Percentiles rank a stretch among this genome's conserved stretches.
phyloP scores from a whole-genome alignment of 1,140 invertebrate genomes.

The Eumeta japonica region DNA sequence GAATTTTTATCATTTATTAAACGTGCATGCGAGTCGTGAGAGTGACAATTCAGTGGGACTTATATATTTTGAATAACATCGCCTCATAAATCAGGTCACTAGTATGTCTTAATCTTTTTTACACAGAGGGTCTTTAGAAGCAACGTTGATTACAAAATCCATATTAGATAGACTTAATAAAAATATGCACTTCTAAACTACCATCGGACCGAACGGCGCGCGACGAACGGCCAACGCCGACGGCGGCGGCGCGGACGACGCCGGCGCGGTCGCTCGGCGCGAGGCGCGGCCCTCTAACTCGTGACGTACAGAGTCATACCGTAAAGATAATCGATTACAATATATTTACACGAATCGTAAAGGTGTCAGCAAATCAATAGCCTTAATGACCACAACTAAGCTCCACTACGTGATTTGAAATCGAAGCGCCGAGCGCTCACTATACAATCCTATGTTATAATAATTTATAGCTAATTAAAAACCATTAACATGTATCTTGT shows the following conservation, averaged over 20 bases:
- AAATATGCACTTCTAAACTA: conserved; percentile 55
- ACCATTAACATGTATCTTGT: neutral
- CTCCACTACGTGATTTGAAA: conserved; percentile 55
- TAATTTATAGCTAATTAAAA: conserved; percentile 1
- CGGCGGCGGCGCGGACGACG: conserved; percentile 5
- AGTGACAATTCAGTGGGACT: conserved; percentile 52
- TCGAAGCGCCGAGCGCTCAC: conserved; percentile 40
- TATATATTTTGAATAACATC: conserved; percentile 42
- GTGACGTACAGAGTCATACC: conserved; percentile 42
- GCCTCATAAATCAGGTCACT: conserved; percentile 56
- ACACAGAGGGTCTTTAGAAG: conserved; percentile 56
- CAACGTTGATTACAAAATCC: conserved; percentile 57
- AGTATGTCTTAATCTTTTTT: conserved; percentile 55
- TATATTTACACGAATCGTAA: conserved; percentile 57
- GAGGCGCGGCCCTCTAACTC: neutral
- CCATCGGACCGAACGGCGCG: conserved; percentile 10
- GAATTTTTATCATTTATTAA: conserved; percentile 37
- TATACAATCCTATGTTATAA: neutral
- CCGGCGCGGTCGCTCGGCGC: conserved; percentile 6
- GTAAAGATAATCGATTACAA: conserved; percentile 47
- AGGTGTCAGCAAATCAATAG: conserved; percentile 52
- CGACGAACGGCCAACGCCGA: conserved; percentile 7
- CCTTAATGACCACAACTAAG: conserved; percentile 53
- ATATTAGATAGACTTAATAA: conserved; percentile 56
- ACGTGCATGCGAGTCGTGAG: conserved; percentile 49